Evolutionary conservation across 35 echinoderm and acorn worm genomes (phyloP), one percentile per base, ranked within the genome.

Genomic region (Nesometra sesokonis): DNA sequence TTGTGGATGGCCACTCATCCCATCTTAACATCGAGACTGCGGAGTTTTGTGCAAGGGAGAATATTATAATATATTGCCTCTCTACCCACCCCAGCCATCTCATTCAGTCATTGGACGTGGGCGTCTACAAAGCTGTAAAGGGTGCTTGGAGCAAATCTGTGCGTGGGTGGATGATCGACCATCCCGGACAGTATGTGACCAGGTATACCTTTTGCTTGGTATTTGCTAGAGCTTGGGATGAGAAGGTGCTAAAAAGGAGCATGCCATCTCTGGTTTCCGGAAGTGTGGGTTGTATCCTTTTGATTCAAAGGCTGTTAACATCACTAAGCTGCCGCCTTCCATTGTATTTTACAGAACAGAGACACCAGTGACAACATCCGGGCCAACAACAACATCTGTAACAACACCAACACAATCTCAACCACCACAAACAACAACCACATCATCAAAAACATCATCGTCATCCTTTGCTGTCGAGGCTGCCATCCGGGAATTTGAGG

Each of bases 161-260:
- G 15, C 52, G 76, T 11, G 29, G 82, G 11, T 93, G 57, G 30
- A 81, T 84, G 67, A 11, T 78, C 32, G 17, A 31, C 17, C 27
- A 93, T 77, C 82, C 82, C 29, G 91, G 91, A 23, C 57, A 85
- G 57, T 47, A 84, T 82, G 91, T 93, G 15, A 93, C 86, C 3
- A 93, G 89, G 78, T 30, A 90, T 7, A 37, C 78, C 88, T 3
- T 90, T 90, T 85, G 31, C 81, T 29, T 32, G 13, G 88, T 90
- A 23, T 90, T 90, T 35, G 39, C 35, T 1, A 90, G 31, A 32
- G 40, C 88, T 0, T 90, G 88, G 88, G 21, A 84, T n/a, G n/a
- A 84, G 31, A 84, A 33, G 32, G 29, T 35, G 35, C 36, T 9
- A 77, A 29, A 0, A 8, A 32, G 33, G 34, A 83, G 0, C 83